Evolutionary conservation across 2,113 vertebrate species (phyloP).

Genomic region (Chinchilla lanigera): DNA sequence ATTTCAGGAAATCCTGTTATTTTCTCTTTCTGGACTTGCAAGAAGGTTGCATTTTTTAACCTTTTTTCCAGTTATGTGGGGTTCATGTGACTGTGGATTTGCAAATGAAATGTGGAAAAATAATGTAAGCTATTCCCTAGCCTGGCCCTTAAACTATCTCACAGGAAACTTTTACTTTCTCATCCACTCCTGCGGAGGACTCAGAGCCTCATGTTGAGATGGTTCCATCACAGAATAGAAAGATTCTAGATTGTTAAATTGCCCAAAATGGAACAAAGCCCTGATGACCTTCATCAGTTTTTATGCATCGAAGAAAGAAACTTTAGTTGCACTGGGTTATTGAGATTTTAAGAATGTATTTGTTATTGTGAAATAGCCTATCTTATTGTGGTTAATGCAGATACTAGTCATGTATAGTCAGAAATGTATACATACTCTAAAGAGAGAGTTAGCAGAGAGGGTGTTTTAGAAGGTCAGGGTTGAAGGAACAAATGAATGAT

Average conservation of each 20-base stretch:
- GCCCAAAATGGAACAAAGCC: neutral
- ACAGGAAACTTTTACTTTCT: neutral
- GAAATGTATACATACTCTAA: slow-evolving; percentile 17
- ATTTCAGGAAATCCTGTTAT: neutral
- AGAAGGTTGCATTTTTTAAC: neutral
- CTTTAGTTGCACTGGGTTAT: neutral
- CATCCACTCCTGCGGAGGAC: neutral
- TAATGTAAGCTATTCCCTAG: neutral
- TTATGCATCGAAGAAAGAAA: neutral
- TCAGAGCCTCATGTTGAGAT: neutral
- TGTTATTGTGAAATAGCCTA: neutral
- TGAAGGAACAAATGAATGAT: neutral
- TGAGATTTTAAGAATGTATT: neutral
- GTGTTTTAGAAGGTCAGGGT: neutral
- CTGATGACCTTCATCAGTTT: neutral
- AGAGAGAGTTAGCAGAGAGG: neutral
- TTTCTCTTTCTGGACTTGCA: neutral
- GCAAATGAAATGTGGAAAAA: slow-evolving; percentile 28
- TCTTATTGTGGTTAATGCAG: neutral
- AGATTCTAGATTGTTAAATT: slow-evolving; percentile 1
- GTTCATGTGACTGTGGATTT: slow-evolving; percentile 7
- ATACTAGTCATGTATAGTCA: neutral
- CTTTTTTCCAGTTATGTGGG: neutral
- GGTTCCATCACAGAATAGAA: neutral
- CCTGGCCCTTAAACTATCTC: neutral